These are phyloP conservation scores for Elegia similella DNA, from an alignment of 2,888 invertebrate genomes.

Conservation along the genomic window DNA sequence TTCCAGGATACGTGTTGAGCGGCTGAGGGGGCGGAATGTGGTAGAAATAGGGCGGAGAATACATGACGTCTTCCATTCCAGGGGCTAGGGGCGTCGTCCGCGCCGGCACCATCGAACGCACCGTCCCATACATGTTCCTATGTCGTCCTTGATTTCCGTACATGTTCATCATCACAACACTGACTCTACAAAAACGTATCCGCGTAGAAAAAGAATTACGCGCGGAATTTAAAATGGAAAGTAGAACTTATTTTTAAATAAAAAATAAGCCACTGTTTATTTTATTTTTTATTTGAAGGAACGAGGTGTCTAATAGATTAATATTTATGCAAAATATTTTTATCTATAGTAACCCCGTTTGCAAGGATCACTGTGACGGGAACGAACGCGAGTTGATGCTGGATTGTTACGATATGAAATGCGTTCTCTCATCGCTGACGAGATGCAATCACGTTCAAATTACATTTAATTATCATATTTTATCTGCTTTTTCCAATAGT, in stretches of 20 bases:
- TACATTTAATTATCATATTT: constrained; percentile 75
- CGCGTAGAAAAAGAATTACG: constrained; percentile 38
- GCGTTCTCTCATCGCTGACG: constrained; percentile 45
- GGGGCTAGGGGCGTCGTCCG: constrained; percentile 54
- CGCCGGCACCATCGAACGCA: constrained; percentile 61
- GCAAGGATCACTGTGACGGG: constrained; percentile 25
- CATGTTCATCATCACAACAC: constrained; percentile 56
- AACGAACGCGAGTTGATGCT: constrained; percentile 42
- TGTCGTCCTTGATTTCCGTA: constrained; percentile 59
- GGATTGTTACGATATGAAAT: constrained; percentile 50
- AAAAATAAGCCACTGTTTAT: constrained; percentile 65
- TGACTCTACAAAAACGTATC: constrained; percentile 27
- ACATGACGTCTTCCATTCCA: constrained; percentile 60
- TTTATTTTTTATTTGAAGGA: constrained; percentile 25
- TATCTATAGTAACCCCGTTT: constrained; percentile 58
- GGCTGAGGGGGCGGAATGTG: constrained; percentile 68
- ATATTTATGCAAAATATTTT: constrained; percentile 64
- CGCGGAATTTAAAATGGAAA: constrained; percentile 38
- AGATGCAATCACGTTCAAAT: constrained; percentile 57
- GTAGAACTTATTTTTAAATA: constrained; percentile 65
- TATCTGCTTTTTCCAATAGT: constrained; percentile 77
- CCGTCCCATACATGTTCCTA: constrained; percentile 69
- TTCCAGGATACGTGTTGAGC: constrained; percentile 71
- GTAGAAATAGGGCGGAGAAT: constrained; percentile 68
- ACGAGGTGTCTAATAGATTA: constrained; percentile 59